phyloP scores from a whole-genome alignment of 2,888 invertebrate species.

The Caenorhabditis japonica region DNA sequence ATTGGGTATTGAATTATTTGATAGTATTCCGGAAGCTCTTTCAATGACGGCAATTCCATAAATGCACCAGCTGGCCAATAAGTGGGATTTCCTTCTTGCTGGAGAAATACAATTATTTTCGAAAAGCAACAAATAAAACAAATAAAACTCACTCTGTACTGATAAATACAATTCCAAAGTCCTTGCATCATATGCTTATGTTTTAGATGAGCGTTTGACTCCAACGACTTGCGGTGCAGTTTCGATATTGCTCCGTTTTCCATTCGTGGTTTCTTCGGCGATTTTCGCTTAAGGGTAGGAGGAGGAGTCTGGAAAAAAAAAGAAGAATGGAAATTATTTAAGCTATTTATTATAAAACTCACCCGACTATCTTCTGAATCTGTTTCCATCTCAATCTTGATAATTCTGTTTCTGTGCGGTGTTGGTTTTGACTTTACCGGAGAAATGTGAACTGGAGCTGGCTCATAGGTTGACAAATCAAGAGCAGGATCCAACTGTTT shows the following conservation, averaged over 20 bases:
- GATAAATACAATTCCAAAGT: slow-evolving; percentile 83
- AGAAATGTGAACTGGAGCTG: background rate
- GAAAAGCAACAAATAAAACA: too few relatives aligned
- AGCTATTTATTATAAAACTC: too few relatives aligned
- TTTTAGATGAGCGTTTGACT: slow-evolving; percentile 19
- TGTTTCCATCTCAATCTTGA: slow-evolving; percentile 44
- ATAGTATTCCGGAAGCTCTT: slow-evolving; percentile 95
- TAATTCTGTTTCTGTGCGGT: slow-evolving; percentile 4
- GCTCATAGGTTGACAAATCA: slow-evolving; percentile 21
- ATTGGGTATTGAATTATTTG: slow-evolving; percentile 94
- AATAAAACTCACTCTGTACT: slow-evolving; percentile 77
- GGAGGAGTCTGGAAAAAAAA: slow-evolving; percentile 41
- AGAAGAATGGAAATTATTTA: too few relatives aligned
- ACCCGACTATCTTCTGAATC: slow-evolving; percentile 37
- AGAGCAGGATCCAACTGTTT: slow-evolving; percentile 53
- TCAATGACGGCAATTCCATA: slow-evolving; percentile 95
- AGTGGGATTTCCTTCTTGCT: slow-evolving; percentile 79
- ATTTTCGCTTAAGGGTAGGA: slow-evolving; percentile 44
- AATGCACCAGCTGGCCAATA: slow-evolving; percentile 90
- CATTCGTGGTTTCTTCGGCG: slow-evolving; percentile 51
- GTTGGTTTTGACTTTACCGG: slow-evolving; percentile 15
- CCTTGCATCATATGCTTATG: slow-evolving; percentile 81
- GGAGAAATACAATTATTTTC: slow-evolving; percentile 40
- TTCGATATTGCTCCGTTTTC: slow-evolving; percentile 15
- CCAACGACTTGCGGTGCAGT: slow-evolving; percentile 13